A percentile compares a stretch with the other conserved stretches of the same genome.
Evolutionary conservation across 2,888 invertebrate species (phyloP).

Genomic region (Parascotia fuliginaria): DNA sequence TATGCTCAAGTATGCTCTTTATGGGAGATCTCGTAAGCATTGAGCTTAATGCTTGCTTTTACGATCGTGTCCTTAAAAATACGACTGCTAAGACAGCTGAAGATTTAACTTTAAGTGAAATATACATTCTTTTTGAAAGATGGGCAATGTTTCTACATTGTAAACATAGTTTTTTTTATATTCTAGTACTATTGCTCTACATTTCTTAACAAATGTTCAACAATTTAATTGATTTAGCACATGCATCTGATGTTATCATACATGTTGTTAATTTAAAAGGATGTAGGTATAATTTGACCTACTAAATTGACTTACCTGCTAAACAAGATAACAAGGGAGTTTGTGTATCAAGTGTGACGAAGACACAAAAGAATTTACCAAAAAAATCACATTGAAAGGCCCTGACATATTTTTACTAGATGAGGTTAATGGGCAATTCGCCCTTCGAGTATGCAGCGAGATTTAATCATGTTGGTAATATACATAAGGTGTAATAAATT

Average conservation of each 20-base stretch:
- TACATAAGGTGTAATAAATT: slow-evolving; percentile 72
- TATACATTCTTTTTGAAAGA: too few species aligned
- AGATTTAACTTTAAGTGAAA: too few species aligned
- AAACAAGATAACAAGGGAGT: slow-evolving; percentile 16
- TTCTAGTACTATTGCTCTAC: too few species aligned
- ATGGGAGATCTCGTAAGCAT: slow-evolving; percentile 35
- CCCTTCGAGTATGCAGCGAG: slow-evolving; percentile 51
- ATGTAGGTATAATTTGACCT: slow-evolving; percentile 12
- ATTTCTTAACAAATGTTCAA: too few species aligned
- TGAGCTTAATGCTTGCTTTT: slow-evolving; percentile 34
- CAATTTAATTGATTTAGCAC: not conserved
- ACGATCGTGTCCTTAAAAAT: slow-evolving; percentile 33
- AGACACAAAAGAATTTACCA: slow-evolving; percentile 21
- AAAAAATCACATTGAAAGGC: slow-evolving; percentile 11
- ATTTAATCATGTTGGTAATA: slow-evolving; percentile 65
- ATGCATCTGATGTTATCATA: slow-evolving; percentile 1
- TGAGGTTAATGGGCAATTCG: slow-evolving; percentile 46
- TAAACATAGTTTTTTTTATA: too few species aligned
- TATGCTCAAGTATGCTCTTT: slow-evolving; percentile 46
- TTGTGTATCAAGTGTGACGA: slow-evolving; percentile 30
- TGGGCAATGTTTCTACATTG: too few species aligned
- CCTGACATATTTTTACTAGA: slow-evolving; percentile 57
- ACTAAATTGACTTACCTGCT: slow-evolving; percentile 10
- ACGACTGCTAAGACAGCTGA: not conserved
- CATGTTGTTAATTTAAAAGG: slow-evolving; percentile 14